Evolutionary conservation across 1,140 invertebrate genomes (phyloP).

Genomic region (Maconellicoccus hirsutus): DNA sequence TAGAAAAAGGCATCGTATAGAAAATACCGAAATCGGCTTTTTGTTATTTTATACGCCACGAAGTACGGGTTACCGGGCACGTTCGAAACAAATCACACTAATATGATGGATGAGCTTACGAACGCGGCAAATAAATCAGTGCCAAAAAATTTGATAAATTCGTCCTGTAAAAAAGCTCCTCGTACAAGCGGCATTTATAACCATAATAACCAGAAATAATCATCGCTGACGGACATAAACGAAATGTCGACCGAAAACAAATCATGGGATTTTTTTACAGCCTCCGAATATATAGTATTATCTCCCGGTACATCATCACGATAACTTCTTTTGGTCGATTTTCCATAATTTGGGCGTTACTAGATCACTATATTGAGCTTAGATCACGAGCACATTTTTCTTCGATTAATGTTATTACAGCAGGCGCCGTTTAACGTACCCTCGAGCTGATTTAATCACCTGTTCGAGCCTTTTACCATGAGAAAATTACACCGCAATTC

Average conservation of each 20-base stretch:
- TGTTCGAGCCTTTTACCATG: too few relatives aligned
- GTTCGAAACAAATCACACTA: conserved; percentile 8
- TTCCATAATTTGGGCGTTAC: too few relatives aligned
- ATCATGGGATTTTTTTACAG: not conserved
- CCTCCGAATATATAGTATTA: too few relatives aligned
- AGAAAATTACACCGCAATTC: too few relatives aligned
- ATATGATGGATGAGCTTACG: conserved; percentile 2
- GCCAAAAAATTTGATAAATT: conserved; percentile 9
- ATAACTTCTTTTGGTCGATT: too few relatives aligned
- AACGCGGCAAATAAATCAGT: conserved; percentile 3
- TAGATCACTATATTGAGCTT: too few relatives aligned
- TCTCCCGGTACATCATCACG: too few relatives aligned
- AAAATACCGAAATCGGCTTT: conserved; percentile 3
- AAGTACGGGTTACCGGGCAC: not conserved
- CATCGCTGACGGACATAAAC: not conserved
- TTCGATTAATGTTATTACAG: too few relatives aligned
- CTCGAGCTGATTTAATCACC: too few relatives aligned
- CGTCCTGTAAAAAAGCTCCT: not conserved
- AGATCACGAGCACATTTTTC: too few relatives aligned
- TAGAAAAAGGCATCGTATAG: not conserved
- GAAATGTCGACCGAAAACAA: not conserved
- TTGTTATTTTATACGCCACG: not conserved
- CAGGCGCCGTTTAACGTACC: too few relatives aligned
- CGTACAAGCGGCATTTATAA: conserved; percentile 3
- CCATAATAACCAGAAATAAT: not conserved